Evolutionary conservation across 2,888 invertebrate species (phyloP), one percentile per base, ranked within the genome.

Genomic region (Antheraea assamensis): DNA sequence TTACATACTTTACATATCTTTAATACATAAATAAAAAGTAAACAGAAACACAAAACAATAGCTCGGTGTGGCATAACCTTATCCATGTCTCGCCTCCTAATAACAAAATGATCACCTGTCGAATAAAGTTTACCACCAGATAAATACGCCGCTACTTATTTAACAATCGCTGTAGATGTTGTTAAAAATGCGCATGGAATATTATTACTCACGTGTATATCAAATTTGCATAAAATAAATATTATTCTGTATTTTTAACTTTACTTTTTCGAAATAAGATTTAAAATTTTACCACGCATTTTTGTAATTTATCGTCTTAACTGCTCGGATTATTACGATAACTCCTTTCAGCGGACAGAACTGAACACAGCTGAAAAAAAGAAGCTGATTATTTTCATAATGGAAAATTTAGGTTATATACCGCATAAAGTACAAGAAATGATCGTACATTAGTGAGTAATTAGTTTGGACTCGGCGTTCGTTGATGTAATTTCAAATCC

Each of bases 81-180:
- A 78, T 80, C 81, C 79, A 75, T 27, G 73, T 73, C 55, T 49
- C 76, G 68, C 71, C 47, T 71, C 78, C 78, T 82, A 83, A 82
- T 81, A 81, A 80, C 79, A 82, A 83, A 83, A 83, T 80, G 78
- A 81, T 81, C 78, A 76, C 79, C 78, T 83, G 80, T 80, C 83
- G 80, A 83, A 82, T 81, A 77, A 76, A 78, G 72, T 79, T 79
- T 80, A 79, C 76, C 75, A 72, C 42, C 70, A 49, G 64, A 74
- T 61, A 74, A 70, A 72, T 73, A 71, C 75, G 75, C 73, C 73
- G 49, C 58, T 27, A 74, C 58, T 71, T 78, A 77, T 76, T 80
- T 81, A 75, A 80, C 77, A 78, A 72, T 72, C 73, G 72, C 42
- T 71, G 72, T 71, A 71, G 71, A 76, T 78, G 77, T 58, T 3